These are phyloP conservation scores for Pseudorhiza aurosa DNA, from an alignment of 30 jellyfish, hydroid and myxozoan genomes.

Conservation along the genomic window DNA sequence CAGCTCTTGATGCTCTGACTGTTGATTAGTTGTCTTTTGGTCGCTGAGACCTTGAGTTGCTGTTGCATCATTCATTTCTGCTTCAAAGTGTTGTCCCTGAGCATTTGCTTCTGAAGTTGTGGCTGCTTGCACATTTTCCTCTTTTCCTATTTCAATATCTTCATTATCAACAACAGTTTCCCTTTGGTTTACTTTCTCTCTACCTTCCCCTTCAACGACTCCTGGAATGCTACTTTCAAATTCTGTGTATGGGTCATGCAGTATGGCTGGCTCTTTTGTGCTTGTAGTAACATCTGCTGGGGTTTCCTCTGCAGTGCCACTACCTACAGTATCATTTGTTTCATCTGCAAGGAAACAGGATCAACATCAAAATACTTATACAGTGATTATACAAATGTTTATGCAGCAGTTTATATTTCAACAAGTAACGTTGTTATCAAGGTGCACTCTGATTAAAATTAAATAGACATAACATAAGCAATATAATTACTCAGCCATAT, in stretches of 20 bases:
- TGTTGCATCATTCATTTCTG: too few species aligned
- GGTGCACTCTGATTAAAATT: too few species aligned
- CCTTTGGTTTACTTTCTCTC: neutral
- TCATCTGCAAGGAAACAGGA: slow-evolving; percentile 3
- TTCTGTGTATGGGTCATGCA: slow-evolving; percentile 17
- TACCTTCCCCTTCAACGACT: neutral
- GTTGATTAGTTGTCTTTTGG: slow-evolving; percentile 6
- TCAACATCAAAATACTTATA: neutral
- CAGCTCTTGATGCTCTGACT: too few species aligned
- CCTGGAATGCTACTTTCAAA: slow-evolving; percentile 37
- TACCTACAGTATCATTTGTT: neutral
- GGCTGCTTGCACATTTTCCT: neutral
- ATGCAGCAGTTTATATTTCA: too few species aligned
- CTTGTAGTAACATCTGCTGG: neutral
- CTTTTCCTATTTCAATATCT: neutral
- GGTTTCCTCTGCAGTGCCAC: neutral
- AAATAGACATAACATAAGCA: too few species aligned
- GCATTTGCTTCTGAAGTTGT: neutral
- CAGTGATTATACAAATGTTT: too few species aligned
- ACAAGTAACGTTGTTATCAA: too few species aligned
- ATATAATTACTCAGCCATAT: too few species aligned
- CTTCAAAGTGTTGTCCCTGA: neutral
- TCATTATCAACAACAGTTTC: neutral
- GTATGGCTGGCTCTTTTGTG: neutral
- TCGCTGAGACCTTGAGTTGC: neutral